Conservation (phyloP, 2,797 vertebrate species). For the Hippopotamyrus pictus region DNA sequence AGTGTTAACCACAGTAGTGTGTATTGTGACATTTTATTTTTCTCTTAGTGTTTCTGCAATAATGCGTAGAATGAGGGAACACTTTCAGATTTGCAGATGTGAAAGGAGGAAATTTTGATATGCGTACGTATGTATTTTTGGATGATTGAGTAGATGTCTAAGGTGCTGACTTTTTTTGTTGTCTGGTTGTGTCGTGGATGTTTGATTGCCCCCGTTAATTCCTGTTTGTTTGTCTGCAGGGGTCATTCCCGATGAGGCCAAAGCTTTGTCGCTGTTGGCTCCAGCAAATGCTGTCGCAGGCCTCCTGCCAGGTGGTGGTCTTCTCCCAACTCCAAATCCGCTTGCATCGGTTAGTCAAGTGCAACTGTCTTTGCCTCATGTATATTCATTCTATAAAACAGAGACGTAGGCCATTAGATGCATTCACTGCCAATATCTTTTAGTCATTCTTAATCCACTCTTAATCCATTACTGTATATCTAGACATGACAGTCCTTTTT, state of each 20-base stretch:
- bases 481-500: not conserved
- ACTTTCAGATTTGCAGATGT: conserved; percentile 32
- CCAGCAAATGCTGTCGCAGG: conserved; percentile 98
- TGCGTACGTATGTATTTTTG: conserved; percentile 52
- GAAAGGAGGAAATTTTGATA: conserved; percentile 57
- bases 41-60: conserved; percentile 67
- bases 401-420: not conserved
- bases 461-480: not conserved
- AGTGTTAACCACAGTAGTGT: conserved; percentile 99
- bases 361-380: not conserved
- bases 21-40: conserved; percentile 93
- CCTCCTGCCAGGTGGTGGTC: conserved; percentile 94
- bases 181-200: conserved; percentile 53
- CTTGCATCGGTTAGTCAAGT: conserved; percentile 73
- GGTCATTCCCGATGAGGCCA: conserved; percentile 99
- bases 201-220: conserved; percentile 32
- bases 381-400: not conserved
- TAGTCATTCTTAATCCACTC: not conserved
- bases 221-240: conserved; percentile 78
- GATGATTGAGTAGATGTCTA: conserved; percentile 78
- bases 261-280: conserved; percentile 97
- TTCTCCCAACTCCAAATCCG: conserved; percentile 95
- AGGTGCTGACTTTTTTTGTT: conserved; percentile 64
- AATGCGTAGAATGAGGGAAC: conserved; percentile 52
- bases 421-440: not conserved